These are phyloP conservation scores for Halesus radiatus DNA, from an alignment of 1,140 invertebrate genomes.

Conservation along the genomic window DNA sequence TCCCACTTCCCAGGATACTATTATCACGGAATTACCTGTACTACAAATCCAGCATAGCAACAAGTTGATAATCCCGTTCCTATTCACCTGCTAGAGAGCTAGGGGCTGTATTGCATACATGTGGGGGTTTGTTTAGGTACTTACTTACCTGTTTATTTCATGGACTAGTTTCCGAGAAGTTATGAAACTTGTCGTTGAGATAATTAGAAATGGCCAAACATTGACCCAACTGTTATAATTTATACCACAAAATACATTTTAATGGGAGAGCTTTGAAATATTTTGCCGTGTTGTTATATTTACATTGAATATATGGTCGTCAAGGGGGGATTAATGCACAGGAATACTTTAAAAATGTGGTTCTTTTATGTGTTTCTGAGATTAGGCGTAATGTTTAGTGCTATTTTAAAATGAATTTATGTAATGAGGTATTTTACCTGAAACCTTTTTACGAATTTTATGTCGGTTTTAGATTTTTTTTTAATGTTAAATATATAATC, in stretches of 20 bases:
- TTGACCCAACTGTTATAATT: not conserved
- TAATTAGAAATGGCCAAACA: constrained; percentile 18
- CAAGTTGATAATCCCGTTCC: constrained; percentile 14
- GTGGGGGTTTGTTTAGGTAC: too few relatives aligned
- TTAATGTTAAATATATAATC: too few relatives aligned
- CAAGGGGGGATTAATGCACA: not conserved
- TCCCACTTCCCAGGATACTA: too few relatives aligned
- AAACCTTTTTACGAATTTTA: too few relatives aligned
- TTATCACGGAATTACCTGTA: not conserved
- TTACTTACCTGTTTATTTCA: not conserved
- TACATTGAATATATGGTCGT: not conserved
- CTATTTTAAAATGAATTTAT: too few relatives aligned
- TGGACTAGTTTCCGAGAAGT: not conserved
- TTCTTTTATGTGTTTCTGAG: too few relatives aligned
- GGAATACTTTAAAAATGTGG: too few relatives aligned
- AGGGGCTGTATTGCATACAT: not conserved
- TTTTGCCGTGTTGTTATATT: not conserved
- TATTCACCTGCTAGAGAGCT: not conserved
- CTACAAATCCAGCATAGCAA: not conserved
- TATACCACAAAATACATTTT: not conserved
- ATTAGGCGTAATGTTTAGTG: too few relatives aligned
- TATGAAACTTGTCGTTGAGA: not conserved
- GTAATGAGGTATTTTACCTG: too few relatives aligned
- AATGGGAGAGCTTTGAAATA: not conserved
- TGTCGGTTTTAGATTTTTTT: too few relatives aligned